Evolutionary conservation across 2,888 invertebrate genomes (phyloP).

Genomic region (Venusia cambrica): DNA sequence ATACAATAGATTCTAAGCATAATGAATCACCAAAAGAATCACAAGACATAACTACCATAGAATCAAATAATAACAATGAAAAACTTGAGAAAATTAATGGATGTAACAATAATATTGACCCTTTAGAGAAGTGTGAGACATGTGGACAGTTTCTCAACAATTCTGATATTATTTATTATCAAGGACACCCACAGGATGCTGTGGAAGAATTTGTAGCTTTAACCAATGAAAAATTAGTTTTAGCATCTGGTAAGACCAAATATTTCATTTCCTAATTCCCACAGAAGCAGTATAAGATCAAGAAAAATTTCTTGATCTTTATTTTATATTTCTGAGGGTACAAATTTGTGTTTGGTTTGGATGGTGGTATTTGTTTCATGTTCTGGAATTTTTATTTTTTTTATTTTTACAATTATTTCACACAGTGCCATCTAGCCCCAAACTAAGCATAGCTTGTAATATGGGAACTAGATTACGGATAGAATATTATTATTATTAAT

Average conservation of each 20-base stretch:
- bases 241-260: constrained; percentile 86
- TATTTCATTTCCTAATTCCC: no score
- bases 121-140: constrained; percentile 63
- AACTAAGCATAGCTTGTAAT: no score
- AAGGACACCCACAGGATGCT: constrained; percentile 89
- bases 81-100: neutral
- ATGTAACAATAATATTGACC: constrained; percentile 30
- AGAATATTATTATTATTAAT: no score
- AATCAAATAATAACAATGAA: constrained; percentile 11
- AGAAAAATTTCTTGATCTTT: no score
- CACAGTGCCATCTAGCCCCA: no score
- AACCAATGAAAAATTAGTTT: constrained; percentile 86
- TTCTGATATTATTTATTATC: constrained; percentile 80
- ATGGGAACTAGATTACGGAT: no score
- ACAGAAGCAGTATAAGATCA: no score
- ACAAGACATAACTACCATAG: neutral
- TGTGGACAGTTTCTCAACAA: constrained; percentile 73
- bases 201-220: constrained; percentile 89
- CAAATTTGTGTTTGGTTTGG: no score
- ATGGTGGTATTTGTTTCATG: no score
- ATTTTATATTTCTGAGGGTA: no score
- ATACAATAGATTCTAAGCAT: constrained; percentile 7
- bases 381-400: no score
- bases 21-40: constrained; percentile 1
- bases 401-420: no score